Conservation (phyloP, 2,888 invertebrate genomes). For the Xiphydria camelus region DNA sequence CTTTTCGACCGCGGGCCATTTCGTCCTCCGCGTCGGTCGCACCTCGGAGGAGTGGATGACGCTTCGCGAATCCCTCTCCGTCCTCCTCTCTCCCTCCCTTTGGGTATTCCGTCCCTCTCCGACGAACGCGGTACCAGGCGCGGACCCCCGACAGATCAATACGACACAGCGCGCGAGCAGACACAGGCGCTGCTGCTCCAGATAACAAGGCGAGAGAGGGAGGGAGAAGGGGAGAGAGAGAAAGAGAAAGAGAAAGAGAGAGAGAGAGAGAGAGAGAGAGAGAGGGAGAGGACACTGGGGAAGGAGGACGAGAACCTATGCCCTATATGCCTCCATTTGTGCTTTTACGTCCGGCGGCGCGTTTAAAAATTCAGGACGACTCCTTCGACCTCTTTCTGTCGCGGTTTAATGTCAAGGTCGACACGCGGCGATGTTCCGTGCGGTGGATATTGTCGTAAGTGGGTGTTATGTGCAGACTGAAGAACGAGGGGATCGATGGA, state of each 20-base stretch:
- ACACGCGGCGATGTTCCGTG: too few species aligned
- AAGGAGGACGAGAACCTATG: conserved; percentile 30
- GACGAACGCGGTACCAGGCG: conserved; percentile 29
- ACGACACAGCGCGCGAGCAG: conserved; percentile 44
- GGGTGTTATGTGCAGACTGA: too few species aligned
- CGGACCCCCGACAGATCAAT: conserved; percentile 52
- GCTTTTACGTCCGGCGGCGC: conserved; percentile 33
- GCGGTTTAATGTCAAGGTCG: too few species aligned
- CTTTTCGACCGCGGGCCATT: too few species aligned
- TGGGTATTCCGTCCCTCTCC: conserved; percentile 13
- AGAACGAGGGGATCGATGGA: too few species aligned
- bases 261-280: not conserved
- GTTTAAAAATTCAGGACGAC: not conserved
- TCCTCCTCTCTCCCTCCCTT: conserved; percentile 23
- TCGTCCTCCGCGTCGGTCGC: too few species aligned
- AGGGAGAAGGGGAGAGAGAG: not conserved
- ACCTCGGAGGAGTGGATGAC: too few species aligned
- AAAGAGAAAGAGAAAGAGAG: not conserved
- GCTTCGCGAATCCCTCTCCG: conserved; percentile 53
- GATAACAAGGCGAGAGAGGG: conserved; percentile 35
- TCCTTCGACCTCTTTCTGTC: too few species aligned
- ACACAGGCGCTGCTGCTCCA: conserved; percentile 37
- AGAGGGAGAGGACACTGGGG: not conserved
- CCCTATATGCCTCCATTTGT: conserved; percentile 47
- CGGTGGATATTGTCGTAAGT: too few species aligned